A percentile compares a stretch with the other conserved stretches of the same genome.
These are phyloP conservation scores for Clepsis dumicolana DNA, from an alignment of 2,888 invertebrate genomes.

Conservation along the genomic window DNA sequence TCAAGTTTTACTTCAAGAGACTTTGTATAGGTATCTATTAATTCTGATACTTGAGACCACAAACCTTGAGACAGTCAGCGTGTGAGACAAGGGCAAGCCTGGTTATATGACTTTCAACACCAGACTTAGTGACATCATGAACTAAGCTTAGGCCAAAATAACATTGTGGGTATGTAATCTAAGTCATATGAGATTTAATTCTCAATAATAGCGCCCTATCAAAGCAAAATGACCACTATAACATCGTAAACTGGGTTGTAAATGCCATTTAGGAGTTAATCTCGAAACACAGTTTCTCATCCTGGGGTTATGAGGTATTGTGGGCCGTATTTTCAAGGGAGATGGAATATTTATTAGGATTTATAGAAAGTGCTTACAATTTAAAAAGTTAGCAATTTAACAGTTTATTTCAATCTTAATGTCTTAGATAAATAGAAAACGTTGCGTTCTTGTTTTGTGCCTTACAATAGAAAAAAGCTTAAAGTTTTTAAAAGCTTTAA, in stretches of 20 bases:
- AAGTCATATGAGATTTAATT: constrained; percentile 7
- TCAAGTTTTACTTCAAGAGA: no score
- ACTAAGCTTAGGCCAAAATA: constrained; percentile 15
- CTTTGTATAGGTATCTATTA: no score
- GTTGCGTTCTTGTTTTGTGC: background rate
- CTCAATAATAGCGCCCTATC: constrained; percentile 15
- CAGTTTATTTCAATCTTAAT: background rate
- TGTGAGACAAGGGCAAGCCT: no score
- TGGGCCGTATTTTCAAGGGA: constrained; percentile 17
- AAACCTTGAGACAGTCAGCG: no score
- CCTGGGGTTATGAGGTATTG: constrained; percentile 27
- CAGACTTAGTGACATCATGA: constrained; percentile 15
- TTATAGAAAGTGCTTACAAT: constrained; percentile 8
- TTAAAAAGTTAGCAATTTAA: background rate
- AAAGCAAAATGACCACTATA: constrained; percentile 25
- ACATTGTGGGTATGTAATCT: constrained; percentile 6
- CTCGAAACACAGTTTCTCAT: constrained; percentile 28
- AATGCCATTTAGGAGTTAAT: constrained; percentile 32
- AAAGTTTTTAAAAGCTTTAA: no score
- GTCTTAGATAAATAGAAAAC: background rate
- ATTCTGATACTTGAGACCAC: no score
- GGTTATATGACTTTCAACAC: no score
- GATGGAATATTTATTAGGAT: constrained; percentile 28
- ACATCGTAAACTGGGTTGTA: constrained; percentile 22
- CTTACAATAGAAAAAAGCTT: no score